Conservation (phyloP, 2,113 vertebrate species). For the Cygnus buccinator region DNA sequence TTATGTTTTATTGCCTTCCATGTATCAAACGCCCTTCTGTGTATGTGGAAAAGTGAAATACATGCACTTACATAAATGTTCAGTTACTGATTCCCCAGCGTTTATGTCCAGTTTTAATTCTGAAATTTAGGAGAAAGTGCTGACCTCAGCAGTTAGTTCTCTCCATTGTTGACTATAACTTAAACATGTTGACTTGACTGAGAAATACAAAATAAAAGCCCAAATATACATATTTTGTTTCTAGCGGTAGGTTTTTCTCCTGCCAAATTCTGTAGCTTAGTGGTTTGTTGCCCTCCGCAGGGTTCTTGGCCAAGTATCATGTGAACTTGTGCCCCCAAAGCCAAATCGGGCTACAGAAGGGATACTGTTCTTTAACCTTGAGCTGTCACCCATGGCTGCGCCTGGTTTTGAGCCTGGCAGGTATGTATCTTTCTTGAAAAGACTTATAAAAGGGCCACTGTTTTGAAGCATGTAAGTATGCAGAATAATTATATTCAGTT, state of each 20-base stretch:
- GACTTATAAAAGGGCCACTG: background rate
- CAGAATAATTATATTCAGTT: rapidly evolving
- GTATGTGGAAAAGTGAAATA: background rate
- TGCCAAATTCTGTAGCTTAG: rapidly evolving
- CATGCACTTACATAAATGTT: rapidly evolving
- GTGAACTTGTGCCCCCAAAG: constrained; percentile 93
- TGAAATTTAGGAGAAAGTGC: background rate
- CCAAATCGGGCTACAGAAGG: constrained; percentile 92
- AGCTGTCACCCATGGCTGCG: constrained; percentile 94
- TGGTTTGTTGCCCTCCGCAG: constrained; percentile 67
- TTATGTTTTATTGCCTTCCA: rapidly evolving
- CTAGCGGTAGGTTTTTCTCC: rapidly evolving
- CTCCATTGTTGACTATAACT: background rate
- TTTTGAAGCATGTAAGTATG: background rate
- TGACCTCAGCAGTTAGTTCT: background rate
- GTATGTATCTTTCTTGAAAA: constrained; percentile 65
- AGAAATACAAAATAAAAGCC: background rate
- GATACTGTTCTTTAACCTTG: constrained; percentile 93
- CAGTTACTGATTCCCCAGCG: background rate
- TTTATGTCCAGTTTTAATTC: background rate
- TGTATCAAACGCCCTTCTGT: rapidly evolving
- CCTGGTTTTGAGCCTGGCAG: constrained; percentile 93
- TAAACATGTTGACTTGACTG: rapidly evolving
- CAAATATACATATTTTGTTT: background rate
- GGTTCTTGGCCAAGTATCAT: constrained; percentile 94